These are phyloP conservation scores for Drosophila nebulosa DNA, from an alignment of 1,140 invertebrate species.

Conservation along the genomic window DNA sequence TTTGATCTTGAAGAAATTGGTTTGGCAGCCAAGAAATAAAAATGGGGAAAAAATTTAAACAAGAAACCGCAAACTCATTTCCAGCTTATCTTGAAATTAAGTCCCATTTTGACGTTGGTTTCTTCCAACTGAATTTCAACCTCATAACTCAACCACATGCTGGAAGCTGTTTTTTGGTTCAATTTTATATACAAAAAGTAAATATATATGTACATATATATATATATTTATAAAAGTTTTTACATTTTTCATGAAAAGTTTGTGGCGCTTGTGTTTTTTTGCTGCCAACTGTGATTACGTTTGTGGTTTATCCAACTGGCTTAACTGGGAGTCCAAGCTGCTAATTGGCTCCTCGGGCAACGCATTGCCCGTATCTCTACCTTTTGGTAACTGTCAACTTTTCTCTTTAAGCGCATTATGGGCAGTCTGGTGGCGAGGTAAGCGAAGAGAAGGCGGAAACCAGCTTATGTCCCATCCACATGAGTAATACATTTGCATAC, in stretches of 20 bases:
- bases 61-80: background rate
- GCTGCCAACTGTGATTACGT: conserved; percentile 1
- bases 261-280: conserved; percentile 7
- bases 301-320: conserved; percentile 34
- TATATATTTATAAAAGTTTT: conserved; percentile 39
- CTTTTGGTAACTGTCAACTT: background rate
- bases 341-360: conserved; percentile 48
- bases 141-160: background rate
- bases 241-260: conserved; percentile 21
- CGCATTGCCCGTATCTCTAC: background rate
- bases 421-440: too few species aligned
- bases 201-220: background rate
- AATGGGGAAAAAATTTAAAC: conserved; percentile 2
- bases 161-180: background rate
- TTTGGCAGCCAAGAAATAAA: too few species aligned
- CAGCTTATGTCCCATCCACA: conserved; percentile 1
- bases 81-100: background rate
- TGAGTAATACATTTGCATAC: background rate
- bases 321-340: conserved; percentile 24
- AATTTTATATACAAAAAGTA: background rate
- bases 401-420: background rate
- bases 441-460: too few species aligned
- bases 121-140: background rate
- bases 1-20: conserved; percentile 11
- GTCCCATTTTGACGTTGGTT: background rate